Evolutionary conservation across 2,888 invertebrate genomes (phyloP).

Genomic region (Phyllotreta cruciferae): DNA sequence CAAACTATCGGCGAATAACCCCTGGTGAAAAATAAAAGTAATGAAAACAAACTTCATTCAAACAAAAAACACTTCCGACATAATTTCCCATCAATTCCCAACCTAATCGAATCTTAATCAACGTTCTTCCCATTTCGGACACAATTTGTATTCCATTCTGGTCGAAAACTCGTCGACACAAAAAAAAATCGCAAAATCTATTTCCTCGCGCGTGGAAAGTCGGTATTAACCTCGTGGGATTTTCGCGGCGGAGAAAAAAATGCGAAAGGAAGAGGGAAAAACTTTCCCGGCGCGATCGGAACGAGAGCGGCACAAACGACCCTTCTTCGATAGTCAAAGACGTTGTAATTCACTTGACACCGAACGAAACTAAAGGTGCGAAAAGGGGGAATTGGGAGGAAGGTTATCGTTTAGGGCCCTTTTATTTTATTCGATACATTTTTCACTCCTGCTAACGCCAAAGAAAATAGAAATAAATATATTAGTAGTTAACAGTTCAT

Average conservation of each 20-base stretch:
- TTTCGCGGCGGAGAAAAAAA: not conserved
- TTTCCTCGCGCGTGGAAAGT: constrained; percentile 32
- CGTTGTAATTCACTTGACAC: constrained; percentile 24
- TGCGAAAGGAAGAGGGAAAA: constrained; percentile 12
- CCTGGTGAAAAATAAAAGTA: too few species aligned
- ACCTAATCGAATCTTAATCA: constrained; percentile 19
- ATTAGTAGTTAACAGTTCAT: too few species aligned
- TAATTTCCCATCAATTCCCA: constrained; percentile 7
- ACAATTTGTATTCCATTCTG: constrained; percentile 26
- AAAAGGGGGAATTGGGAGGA: not conserved
- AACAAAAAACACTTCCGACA: not conserved
- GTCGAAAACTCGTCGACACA: constrained; percentile 12
- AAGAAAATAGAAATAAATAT: too few species aligned
- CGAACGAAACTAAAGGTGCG: constrained; percentile 25
- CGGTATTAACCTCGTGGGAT: constrained; percentile 28
- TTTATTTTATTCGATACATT: constrained; percentile 12
- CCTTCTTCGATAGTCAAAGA: constrained; percentile 12
- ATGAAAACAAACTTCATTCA: not conserved
- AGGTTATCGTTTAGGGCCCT: not conserved
- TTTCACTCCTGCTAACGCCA: not conserved
- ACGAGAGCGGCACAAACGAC: constrained; percentile 24
- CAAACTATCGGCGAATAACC: too few species aligned
- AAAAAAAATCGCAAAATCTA: constrained; percentile 27
- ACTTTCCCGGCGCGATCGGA: constrained; percentile 24
- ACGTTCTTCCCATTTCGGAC: constrained; percentile 18